phyloP scores from a whole-genome alignment of 2,888 invertebrate species.

The Tachina lurida region DNA sequence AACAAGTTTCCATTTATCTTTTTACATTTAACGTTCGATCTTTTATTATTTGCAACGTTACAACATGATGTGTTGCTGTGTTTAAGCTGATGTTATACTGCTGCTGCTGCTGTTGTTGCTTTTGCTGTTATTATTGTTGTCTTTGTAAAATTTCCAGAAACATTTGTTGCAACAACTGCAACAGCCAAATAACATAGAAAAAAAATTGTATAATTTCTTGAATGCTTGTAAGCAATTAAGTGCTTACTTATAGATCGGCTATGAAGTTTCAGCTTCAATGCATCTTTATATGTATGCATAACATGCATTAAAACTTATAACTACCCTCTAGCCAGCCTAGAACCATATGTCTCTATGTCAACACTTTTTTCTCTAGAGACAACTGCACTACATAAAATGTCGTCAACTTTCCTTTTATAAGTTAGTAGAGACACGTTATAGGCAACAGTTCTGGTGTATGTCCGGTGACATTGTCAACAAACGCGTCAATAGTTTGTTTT shows the following conservation, averaged over 20 bases:
- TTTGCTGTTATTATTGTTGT: constrained; percentile 55
- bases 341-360: too few relatives aligned
- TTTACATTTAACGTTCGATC: constrained; percentile 71
- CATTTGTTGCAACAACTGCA: constrained; percentile 73
- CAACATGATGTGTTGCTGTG: constrained; percentile 58
- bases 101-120: constrained; percentile 38
- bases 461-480: too few relatives aligned
- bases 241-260: constrained; percentile 66
- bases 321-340: too few relatives aligned
- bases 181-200: constrained; percentile 68
- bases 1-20: constrained; percentile 75
- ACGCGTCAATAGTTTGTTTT: too few relatives aligned
- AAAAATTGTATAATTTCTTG: constrained; percentile 71
- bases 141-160: constrained; percentile 70
- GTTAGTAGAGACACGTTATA: too few relatives aligned
- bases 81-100: constrained; percentile 33
- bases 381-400: too few relatives aligned
- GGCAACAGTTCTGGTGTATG: too few relatives aligned
- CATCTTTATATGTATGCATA: neutral
- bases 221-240: constrained; percentile 72
- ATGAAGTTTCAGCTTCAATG: constrained; percentile 45
- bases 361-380: too few relatives aligned
- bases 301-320: constrained; percentile 5
- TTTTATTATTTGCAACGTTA: constrained; percentile 62
- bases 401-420: too few relatives aligned